Evolutionary conservation across 2,797 vertebrate genomes (phyloP).

Genomic region (Chelonia mydas): DNA sequence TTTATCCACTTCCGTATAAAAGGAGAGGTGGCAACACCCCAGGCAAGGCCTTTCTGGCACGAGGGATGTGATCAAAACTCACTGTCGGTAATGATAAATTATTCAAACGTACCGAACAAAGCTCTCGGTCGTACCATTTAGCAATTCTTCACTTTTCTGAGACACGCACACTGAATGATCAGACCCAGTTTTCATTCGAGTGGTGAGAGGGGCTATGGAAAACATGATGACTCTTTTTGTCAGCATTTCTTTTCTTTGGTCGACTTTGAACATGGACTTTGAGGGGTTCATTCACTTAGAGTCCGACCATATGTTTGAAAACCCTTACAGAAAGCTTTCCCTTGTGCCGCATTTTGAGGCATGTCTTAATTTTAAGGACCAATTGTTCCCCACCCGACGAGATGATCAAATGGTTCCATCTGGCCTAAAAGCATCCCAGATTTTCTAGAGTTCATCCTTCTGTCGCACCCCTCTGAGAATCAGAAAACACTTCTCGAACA

Average conservation of each 20-base stretch:
- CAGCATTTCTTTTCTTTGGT: not conserved
- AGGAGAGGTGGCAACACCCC: not conserved
- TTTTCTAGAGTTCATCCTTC: not conserved
- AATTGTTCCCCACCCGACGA: not conserved
- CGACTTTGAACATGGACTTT: not conserved
- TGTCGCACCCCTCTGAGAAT: not conserved
- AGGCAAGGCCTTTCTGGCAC: not conserved
- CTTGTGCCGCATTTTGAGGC: not conserved
- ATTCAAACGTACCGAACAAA: not conserved
- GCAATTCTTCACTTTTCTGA: not conserved
- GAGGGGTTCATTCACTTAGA: not conserved
- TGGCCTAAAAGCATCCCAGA: not conserved
- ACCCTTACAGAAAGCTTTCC: not conserved
- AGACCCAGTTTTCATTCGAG: not conserved
- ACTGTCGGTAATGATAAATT: not conserved
- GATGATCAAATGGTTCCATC: not conserved
- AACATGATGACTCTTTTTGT: not conserved
- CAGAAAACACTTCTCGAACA: not conserved
- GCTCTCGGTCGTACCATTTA: not conserved
- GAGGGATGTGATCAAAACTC: not conserved
- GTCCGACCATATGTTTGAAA: not conserved
- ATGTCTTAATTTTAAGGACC: not conserved
- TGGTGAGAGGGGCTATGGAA: not conserved
- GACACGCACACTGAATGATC: not conserved
- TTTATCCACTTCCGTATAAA: not conserved